phyloP scores from a whole-genome alignment of 2,888 invertebrate genomes.

The Cepaea hortensis region DNA sequence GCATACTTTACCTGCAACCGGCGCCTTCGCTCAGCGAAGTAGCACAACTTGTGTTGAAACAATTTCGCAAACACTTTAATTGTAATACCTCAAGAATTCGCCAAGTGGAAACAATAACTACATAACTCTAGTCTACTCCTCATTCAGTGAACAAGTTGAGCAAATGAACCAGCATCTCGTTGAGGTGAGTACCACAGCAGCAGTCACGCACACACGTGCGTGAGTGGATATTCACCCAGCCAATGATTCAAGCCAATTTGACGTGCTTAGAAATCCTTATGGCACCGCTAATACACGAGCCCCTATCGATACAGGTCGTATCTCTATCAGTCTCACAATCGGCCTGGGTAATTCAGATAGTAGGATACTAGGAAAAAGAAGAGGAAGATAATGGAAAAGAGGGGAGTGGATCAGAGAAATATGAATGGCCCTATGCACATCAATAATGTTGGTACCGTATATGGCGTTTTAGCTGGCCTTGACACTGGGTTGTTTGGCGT shows the following conservation, averaged over 20 bases:
- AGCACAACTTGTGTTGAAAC: no score
- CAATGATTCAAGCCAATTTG: background rate
- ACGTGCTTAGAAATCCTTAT: background rate
- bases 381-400: conserved; percentile 7
- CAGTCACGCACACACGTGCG: background rate
- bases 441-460: no score
- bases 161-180: no score
- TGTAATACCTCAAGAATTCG: no score
- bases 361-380: background rate
- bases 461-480: no score
- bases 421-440: no score
- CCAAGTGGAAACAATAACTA: background rate
- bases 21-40: no score
- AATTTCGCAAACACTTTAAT: no score
- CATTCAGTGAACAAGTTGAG: background rate
- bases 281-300: background rate
- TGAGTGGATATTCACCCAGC: background rate
- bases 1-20: no score
- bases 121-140: background rate
- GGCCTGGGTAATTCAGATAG: background rate
- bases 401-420: background rate
- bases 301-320: background rate
- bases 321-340: background rate
- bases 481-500: no score
- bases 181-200: no score